Base-by-base conservation (phyloP, 2,888 invertebrate species). In the Cephus pulcher region DNA sequence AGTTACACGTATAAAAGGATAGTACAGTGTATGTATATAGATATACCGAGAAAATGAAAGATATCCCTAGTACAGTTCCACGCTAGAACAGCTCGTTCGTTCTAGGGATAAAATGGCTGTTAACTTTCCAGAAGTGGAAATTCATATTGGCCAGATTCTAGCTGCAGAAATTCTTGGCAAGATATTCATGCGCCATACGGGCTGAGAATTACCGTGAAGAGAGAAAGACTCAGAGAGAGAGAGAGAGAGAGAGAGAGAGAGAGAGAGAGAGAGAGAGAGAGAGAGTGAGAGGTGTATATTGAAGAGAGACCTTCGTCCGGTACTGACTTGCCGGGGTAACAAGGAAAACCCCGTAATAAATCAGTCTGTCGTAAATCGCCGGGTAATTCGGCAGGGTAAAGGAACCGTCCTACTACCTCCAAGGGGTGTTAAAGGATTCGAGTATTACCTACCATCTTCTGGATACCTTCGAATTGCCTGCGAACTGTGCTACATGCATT, bases 331-430 rank as follows among this genome's bases (percentile, higher is more conserved):
- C 56, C 56, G 56, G 56, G 9, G 56, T 56, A 56, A 56, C 70
- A 74, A 34, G 68, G 40, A 75, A 69, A 74, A 37, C 80, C 78
- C 81, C 79, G 80, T 82, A 81, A 86, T 86, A 86, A 86, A 86
- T 86, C 86, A 80, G 79, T 79, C 80, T 80, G 82, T 83, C 83
- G 84, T 87, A 87, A 87, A 87, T 87, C 82, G 80, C 80, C 79
- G 80, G 80, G 81, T 83, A 81, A 86, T 85, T 82, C 82, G 83
- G 84, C 82, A 81, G 73, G 75, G 74, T 69, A 75, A 80, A 79
- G 71, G 56, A 56, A 23, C 56, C 23, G 1, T 23, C 56, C 56
- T 56, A 56, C 56, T 23, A 56, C 56, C 23, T 23, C 56, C 56
- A 23, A 56, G 9, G 56, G 56, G 56, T 56, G 56, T 56, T 56